Conservation (phyloP, 2,888 invertebrate species). For the Eledona agricola region DNA sequence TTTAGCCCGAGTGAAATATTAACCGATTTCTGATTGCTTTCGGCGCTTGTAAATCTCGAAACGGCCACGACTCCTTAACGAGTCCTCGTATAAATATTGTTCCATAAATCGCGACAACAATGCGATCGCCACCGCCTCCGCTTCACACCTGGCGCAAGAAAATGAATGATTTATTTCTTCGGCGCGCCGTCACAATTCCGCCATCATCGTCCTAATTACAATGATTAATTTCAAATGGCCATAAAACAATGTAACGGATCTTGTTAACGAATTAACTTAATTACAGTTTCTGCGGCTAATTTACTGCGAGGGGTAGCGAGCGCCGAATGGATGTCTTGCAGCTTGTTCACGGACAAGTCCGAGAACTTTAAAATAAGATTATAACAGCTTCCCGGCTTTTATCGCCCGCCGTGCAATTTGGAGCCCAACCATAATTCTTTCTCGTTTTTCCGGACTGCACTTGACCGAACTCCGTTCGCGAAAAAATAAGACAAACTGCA, state of each 20-base stretch:
- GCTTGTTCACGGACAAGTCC: conserved; percentile 28
- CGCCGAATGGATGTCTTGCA: conserved; percentile 32
- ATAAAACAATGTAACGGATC: conserved; percentile 49
- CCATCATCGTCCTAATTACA: conserved; percentile 46
- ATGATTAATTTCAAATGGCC: conserved; percentile 47
- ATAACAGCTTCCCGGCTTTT: conserved; percentile 29
- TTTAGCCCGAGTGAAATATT: conserved; percentile 23
- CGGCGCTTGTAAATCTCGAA: conserved; percentile 7
- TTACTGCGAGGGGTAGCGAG: conserved; percentile 42
- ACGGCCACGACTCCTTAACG: conserved; percentile 15
- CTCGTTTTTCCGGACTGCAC: conserved; percentile 14
- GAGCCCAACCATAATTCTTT: conserved; percentile 18
- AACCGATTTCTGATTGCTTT: conserved; percentile 14
- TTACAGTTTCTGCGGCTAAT: conserved; percentile 47
- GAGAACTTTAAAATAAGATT: conserved; percentile 36
- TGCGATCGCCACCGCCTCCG: conserved; percentile 25
- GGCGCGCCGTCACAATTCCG: conserved; percentile 11
- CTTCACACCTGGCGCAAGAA: conserved; percentile 29
- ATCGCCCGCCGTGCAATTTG: conserved; percentile 28
- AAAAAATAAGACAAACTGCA: background rate
- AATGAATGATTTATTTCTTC: conserved; percentile 27
- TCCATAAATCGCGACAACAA: conserved; percentile 29
- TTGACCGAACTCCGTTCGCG: conserved; percentile 16
- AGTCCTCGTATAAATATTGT: conserved; percentile 25
- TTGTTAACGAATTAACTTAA: conserved; percentile 50